Evolutionary conservation across 1,140 invertebrate species (phyloP).

Genomic region (Artemia franciscana): DNA sequence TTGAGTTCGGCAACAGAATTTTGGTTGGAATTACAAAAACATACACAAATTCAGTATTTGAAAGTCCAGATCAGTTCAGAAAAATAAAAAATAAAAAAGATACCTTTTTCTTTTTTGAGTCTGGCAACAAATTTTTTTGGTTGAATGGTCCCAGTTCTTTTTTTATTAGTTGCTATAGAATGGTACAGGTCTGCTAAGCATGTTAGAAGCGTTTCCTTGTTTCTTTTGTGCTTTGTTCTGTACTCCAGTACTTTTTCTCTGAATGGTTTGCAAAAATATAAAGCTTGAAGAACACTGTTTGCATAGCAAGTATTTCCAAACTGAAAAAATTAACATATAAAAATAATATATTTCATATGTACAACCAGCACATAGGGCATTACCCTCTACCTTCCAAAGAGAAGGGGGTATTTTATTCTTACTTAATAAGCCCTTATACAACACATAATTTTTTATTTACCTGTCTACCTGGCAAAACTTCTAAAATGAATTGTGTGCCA

Average conservation of each 20-base stretch:
- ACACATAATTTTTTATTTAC: not conserved
- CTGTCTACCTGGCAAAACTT: not conserved
- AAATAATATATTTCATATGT: not conserved
- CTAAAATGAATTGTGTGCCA: too few relatives aligned
- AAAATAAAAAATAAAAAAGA: slow-evolving; percentile 2
- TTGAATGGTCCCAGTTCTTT: slow-evolving; percentile 95
- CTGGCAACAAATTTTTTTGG: slow-evolving; percentile 98
- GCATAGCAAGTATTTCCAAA: slow-evolving; percentile 99
- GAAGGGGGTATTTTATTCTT: not conserved
- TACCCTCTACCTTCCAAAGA: not conserved
- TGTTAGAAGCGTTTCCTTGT: slow-evolving; percentile 89
- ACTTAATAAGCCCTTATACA: not conserved
- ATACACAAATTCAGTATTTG: too few relatives aligned
- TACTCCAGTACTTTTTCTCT: slow-evolving; percentile 95
- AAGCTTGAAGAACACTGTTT: slow-evolving; percentile 94
- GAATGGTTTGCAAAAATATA: slow-evolving; percentile 98
- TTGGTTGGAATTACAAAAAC: too few relatives aligned
- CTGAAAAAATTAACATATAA: slow-evolving; percentile 32
- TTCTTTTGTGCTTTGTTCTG: slow-evolving; percentile 89
- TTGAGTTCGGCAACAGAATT: too few relatives aligned
- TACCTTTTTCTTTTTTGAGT: slow-evolving; percentile 89
- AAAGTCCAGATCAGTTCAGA: not conserved
- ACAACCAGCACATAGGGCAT: not conserved
- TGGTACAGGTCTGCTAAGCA: slow-evolving; percentile 96
- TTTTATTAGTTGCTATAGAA: slow-evolving; percentile 96